Evolutionary conservation across 2,797 vertebrate genomes (phyloP).

Genomic region (Notoglanidium macrostoma): DNA sequence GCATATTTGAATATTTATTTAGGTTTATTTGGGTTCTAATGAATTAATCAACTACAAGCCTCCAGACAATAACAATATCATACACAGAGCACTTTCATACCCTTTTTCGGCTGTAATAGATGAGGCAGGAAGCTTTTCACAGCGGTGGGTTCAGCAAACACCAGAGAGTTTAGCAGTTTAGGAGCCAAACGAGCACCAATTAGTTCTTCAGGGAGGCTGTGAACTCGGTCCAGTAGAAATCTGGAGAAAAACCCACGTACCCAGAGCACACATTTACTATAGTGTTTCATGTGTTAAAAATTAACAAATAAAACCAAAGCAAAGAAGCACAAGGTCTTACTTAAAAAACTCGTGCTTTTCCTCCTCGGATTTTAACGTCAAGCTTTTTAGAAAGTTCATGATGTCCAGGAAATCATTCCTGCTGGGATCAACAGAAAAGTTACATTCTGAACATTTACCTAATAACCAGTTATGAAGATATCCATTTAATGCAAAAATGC

Average conservation of each 20-base stretch:
- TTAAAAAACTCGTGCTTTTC: slow-evolving; percentile 99
- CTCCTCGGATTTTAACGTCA: slow-evolving; percentile 94
- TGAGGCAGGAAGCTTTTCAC: slow-evolving; percentile 97
- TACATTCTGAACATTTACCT: not conserved
- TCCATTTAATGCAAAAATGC: not conserved
- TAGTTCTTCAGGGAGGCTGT: slow-evolving; percentile 87
- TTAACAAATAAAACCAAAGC: not conserved
- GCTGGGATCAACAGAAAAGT: not conserved
- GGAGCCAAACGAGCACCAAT: slow-evolving; percentile 87
- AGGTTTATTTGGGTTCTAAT: too few species aligned
- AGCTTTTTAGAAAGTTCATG: slow-evolving; percentile 92
- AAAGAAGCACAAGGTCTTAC: slow-evolving; percentile 72
- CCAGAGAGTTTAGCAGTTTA: slow-evolving; percentile 89
- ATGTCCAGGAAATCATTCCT: slow-evolving; percentile 98
- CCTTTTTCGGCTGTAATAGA: slow-evolving; percentile 90
- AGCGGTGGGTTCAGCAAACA: slow-evolving; percentile 95
- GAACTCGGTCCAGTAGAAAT: slow-evolving; percentile 90
- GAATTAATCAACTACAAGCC: not conserved
- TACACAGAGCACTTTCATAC: slow-evolving; percentile 64
- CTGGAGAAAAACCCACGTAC: slow-evolving; percentile 66
- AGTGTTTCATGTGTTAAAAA: not conserved
- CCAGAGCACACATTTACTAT: not conserved
- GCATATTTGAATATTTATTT: not conserved
- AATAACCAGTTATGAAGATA: not conserved
- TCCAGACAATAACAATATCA: not conserved